These are phyloP conservation scores for Ctenosaura bakeri DNA, from an alignment of 2,797 vertebrate genomes.

Conservation along the genomic window DNA sequence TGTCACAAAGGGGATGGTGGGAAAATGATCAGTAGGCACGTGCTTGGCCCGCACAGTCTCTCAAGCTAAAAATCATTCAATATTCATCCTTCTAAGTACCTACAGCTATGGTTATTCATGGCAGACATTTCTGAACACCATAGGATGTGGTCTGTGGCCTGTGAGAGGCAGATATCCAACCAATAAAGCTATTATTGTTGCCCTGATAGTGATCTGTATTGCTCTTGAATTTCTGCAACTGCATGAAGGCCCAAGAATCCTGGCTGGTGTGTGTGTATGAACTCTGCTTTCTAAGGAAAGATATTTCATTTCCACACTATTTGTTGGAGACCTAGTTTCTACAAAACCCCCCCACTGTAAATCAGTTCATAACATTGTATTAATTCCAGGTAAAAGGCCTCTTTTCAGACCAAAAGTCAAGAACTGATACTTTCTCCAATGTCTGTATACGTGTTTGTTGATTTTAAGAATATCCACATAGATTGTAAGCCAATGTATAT, in stretches of 20 bases:
- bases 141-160: not conserved
- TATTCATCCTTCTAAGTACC: not conserved
- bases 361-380: not conserved
- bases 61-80: not conserved
- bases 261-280: not conserved
- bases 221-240: not conserved
- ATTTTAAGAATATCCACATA: conserved; percentile 12
- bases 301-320: not conserved
- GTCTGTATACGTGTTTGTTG: conserved; percentile 33
- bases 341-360: not conserved
- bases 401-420: not conserved
- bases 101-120: not conserved
- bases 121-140: not conserved
- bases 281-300: not conserved
- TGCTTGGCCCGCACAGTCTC: not conserved
- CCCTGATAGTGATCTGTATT: not conserved
- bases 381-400: not conserved
- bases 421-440: not conserved
- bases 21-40: not conserved
- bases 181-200: not conserved
- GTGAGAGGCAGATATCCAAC: not conserved
- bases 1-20: not conserved
- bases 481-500: not conserved
- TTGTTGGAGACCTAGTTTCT: not conserved
- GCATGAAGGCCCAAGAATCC: not conserved